A percentile compares a stretch with the other conserved stretches of the same genome.
Conservation (phyloP, 2,113 vertebrate genomes). For the Poeciliopsis turrubarensis region DNA sequence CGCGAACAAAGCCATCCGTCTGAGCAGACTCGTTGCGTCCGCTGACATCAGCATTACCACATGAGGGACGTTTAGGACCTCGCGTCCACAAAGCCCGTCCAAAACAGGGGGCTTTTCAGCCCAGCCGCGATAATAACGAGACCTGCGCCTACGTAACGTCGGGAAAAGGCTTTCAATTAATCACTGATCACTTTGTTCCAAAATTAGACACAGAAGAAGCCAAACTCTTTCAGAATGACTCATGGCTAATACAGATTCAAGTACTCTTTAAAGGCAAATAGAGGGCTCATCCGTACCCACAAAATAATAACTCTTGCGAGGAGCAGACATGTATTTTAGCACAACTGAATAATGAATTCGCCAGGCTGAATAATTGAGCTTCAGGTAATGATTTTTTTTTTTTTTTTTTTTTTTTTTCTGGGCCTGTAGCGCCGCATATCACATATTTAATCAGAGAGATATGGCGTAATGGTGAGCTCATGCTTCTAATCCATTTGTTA, state of each 20-base stretch:
- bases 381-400: constrained; percentile 32
- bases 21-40: background rate
- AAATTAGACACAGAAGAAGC: constrained; percentile 19
- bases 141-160: background rate
- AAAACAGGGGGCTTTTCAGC: constrained; percentile 13
- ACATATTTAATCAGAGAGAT: constrained; percentile 26
- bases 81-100: constrained; percentile 20
- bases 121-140: background rate
- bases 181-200: background rate
- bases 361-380: constrained; percentile 44
- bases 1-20: constrained; percentile 7
- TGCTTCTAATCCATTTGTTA: constrained; percentile 54
- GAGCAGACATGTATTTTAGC: constrained; percentile 24
- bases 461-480: constrained; percentile 15
- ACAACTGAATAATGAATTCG: constrained; percentile 38
- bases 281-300: background rate
- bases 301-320: constrained; percentile 21
- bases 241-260: constrained; percentile 24
- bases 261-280: constrained; percentile 17
- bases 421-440: background rate
- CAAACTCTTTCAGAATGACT: constrained; percentile 11
- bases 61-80: constrained; percentile 24
- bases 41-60: constrained; percentile 16
- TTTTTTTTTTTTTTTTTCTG: background rate
- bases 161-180: constrained; percentile 20